Conservation (phyloP, 2,797 vertebrate genomes). For the Manis pentadactyla region DNA sequence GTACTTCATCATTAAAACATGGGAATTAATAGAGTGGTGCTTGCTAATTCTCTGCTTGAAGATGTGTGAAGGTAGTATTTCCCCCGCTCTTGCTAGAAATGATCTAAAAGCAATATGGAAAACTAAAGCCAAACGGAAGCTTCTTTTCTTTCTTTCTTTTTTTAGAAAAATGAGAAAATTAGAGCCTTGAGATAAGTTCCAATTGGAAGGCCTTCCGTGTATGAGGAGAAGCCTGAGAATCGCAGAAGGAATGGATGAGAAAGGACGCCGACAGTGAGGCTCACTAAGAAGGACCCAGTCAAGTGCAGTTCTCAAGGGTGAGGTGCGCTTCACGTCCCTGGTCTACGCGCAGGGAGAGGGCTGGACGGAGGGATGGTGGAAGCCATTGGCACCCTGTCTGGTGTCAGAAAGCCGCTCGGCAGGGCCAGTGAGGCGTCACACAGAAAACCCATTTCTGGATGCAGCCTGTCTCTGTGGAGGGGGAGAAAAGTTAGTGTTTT, state of each 20-base stretch:
- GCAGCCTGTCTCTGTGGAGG: neutral
- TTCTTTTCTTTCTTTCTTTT: neutral
- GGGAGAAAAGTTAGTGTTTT: neutral
- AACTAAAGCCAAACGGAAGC: neutral
- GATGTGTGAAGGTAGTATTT: neutral
- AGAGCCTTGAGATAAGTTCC: neutral
- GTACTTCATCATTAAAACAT: neutral
- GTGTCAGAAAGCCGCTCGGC: neutral
- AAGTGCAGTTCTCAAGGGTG: too few species aligned
- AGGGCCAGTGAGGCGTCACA: neutral
- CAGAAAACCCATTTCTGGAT: neutral
- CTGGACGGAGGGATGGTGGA: neutral
- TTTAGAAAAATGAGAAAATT: neutral
- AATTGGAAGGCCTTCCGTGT: neutral
- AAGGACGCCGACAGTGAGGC: fast-evolving
- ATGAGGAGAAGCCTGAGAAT: too few species aligned
- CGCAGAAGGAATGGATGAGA: neutral
- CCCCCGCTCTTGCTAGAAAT: neutral
- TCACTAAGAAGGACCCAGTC: neutral
- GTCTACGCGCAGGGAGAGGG: neutral
- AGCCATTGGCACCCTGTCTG: neutral
- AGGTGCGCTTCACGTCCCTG: too few species aligned
- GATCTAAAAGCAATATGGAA: neutral
- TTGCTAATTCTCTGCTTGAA: neutral
- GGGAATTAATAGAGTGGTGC: neutral